Base-by-base conservation (phyloP, 2,113 vertebrate species). In the Callopanchax toddi region DNA sequence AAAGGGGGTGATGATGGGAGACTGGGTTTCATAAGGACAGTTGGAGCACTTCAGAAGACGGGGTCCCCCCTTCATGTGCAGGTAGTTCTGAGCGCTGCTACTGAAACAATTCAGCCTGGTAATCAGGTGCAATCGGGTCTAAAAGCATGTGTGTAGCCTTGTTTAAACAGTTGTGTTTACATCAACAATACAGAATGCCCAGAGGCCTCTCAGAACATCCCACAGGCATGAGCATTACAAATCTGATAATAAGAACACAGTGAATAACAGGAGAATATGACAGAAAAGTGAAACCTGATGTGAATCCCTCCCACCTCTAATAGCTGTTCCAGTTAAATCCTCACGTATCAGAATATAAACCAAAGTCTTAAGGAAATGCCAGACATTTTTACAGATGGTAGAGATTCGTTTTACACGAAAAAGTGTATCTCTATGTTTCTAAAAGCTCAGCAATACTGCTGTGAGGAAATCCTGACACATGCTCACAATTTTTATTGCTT, bases 21-120 rank as follows among this genome's bases (percentile, higher is more conserved):
- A 71, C 78, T 76, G 80, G 89, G 87, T 87, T 89, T 83, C 64
- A 44, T 88, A 79, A 91, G 87, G 88, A 91, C 87, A 92, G 88
- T 90, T 87, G 74, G 74, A 57, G 69, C 58, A 79, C 68, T 85
- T 85, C 46, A 79, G 77, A 86, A 64, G 52, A 87, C 50, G 58
- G 26, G 72, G 69, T 82, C 56, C 58, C 56, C n/a, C 43, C 62
- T 25, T 25, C 67, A 76, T 73, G 77, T 70, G 59, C 67, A 89
- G 85, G 82, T 82, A 86, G 64, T 46, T 54, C 21, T 25, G 45
- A 71, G 65, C 11, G 0, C 55, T 26, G 46, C 15, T 46, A 23
- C 66, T 22, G n/a, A 53, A 40, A 44, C 54, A 66, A 48, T 74
- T 73, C 72, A 70, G 43, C 53, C 46, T 45, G 40, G 48, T 71